Evolutionary conservation across 2,888 invertebrate genomes (phyloP), one percentile per base, ranked within the genome.

Genomic region (Macaria notata): DNA sequence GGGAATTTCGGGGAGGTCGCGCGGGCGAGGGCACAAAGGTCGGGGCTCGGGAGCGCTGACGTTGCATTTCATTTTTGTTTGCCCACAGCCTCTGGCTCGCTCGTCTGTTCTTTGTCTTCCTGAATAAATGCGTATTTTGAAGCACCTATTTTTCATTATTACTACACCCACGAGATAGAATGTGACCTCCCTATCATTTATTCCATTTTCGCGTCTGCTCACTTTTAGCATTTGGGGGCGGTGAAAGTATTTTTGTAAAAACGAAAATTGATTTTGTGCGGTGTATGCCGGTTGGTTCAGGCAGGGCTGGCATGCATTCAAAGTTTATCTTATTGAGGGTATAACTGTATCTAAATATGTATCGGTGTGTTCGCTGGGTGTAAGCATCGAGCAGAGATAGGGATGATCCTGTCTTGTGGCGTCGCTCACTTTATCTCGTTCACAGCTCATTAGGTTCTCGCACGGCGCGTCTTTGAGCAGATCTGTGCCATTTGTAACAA

Each of bases 361-460:
- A 71, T 71, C 69, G 66, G 68, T 73, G 71, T 58, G 68, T 75
- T 78, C 70, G 73, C 69, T 73, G 74, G 81, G 78, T 79, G 74
- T 79, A 81, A 85, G 77, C 78, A 78, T 79, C 81, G 69, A 75
- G 69, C 75, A 77, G 71, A 84, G 85, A 88, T 87, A 86, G 79
- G 79, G 79, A 77, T 81, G 84, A 88, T 87, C 81, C 81, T 81
- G 83, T 81, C 80, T 81, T 75, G 80, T 81, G 73, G 73, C 78
- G 80, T 78, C 77, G 79, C 78, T 70, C 80, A 83, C 84, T 92
- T 92, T 93, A 93, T 93, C 93, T 92, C 78, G 83, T 93, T 93
- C 89, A 92, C 92, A 86, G 88, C 86, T 91, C 92, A 92, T 92
- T 92, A 91, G 86, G 82, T 58, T 82, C 75, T 72, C 83, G 77